These are phyloP conservation scores for Megalurothrips usitatus DNA, from an alignment of 2,888 invertebrate genomes.

Conservation along the genomic window DNA sequence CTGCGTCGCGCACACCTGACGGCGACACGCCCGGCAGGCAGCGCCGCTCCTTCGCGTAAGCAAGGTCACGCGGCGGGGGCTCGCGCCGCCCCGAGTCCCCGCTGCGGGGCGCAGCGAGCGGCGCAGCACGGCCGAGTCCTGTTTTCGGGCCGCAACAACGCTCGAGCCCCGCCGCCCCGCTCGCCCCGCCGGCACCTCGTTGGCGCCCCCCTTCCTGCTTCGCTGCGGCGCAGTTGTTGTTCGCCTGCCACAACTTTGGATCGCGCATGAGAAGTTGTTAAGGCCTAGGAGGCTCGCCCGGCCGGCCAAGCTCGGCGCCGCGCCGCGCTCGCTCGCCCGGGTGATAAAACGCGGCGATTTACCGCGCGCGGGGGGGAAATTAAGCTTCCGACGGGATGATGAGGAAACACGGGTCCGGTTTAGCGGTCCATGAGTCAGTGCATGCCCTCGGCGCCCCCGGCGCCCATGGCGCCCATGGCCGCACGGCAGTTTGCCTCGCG, in stretches of 20 bases:
- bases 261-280: slow-evolving; percentile 11
- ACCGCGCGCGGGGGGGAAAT: not conserved
- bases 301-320: not conserved
- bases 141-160: too few relatives aligned
- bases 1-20: not conserved
- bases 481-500: too few relatives aligned
- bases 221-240: not conserved
- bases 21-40: not conserved
- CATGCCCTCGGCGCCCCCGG: not conserved
- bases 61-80: not conserved
- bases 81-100: too few relatives aligned
- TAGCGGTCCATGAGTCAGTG: not conserved
- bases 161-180: not conserved
- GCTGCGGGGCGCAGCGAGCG: too few relatives aligned
- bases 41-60: not conserved
- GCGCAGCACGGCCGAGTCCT: too few relatives aligned
- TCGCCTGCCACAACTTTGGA: not conserved
- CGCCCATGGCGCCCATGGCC: too few relatives aligned
- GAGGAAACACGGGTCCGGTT: not conserved
- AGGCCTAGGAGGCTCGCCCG: not conserved
- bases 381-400: not conserved
- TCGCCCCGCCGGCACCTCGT: not conserved
- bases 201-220: not conserved
- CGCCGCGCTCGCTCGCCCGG: not conserved
- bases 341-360: slow-evolving; percentile 11